Percentiles rank a stretch among this genome's conserved stretches.
phyloP scores from a whole-genome alignment of 2,888 invertebrate genomes.

The Patella depressa region DNA sequence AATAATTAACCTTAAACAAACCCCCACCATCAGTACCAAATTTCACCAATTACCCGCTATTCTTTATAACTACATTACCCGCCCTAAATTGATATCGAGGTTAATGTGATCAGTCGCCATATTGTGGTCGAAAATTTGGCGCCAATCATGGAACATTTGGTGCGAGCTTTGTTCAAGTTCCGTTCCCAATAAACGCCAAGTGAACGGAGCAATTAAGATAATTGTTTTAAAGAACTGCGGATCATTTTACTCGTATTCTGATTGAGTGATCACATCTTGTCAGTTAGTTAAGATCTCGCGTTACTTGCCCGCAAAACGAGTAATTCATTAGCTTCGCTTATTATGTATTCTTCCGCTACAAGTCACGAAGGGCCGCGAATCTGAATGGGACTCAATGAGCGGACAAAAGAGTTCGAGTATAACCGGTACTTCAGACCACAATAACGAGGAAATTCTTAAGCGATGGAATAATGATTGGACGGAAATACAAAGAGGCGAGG shows the following conservation, averaged over 20 bases:
- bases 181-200: background rate
- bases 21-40: background rate
- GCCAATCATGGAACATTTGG: constrained; percentile 9
- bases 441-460: background rate
- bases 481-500: constrained; percentile 21
- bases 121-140: background rate
- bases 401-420: constrained; percentile 1
- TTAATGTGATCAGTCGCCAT: constrained; percentile 5
- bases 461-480: background rate
- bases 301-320: background rate
- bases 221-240: background rate
- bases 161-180: constrained; percentile 4
- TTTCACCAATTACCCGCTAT: constrained; percentile 9
- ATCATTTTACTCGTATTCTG: constrained; percentile 5
- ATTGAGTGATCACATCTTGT: constrained; percentile 2
- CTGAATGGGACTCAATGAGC: background rate
- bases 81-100: constrained; percentile 5
- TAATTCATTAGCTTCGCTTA: constrained; percentile 11
- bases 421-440: constrained; percentile 6
- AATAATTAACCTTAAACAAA: background rate
- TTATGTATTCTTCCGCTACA: constrained; percentile 7
- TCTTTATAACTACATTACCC: background rate
- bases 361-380: constrained; percentile 9
- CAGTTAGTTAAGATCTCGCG: constrained; percentile 7
- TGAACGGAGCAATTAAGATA: constrained; percentile 5